These are phyloP conservation scores for Elysia crispata DNA, from an alignment of 2,888 invertebrate genomes.

Conservation along the genomic window DNA sequence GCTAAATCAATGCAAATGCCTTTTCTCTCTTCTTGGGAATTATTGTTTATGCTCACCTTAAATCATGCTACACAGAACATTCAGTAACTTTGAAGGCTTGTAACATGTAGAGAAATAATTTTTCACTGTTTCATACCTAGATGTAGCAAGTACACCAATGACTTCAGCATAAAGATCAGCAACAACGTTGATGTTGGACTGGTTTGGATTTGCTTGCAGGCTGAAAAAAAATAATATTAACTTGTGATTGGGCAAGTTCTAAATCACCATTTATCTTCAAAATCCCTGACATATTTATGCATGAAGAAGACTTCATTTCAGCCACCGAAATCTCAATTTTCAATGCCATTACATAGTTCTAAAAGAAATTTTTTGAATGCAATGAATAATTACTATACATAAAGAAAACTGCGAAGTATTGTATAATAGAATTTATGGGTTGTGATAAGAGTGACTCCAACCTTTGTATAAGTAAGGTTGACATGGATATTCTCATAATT, in stretches of 20 bases:
- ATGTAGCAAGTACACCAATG: constrained; percentile 95
- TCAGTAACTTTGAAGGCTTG: background rate
- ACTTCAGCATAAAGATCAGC: constrained; percentile 99
- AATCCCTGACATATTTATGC: too few species aligned
- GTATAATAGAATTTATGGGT: too few species aligned
- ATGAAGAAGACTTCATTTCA: too few species aligned
- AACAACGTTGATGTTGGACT: constrained; percentile 96
- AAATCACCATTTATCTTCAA: too few species aligned
- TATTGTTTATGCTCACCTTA: background rate
- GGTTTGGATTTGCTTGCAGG: constrained; percentile 93
- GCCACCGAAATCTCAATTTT: too few species aligned
- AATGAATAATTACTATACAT: background rate
- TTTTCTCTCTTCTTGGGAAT: background rate
- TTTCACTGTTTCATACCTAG: constrained; percentile 79
- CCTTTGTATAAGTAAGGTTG: too few species aligned
- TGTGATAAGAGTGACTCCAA: too few species aligned
- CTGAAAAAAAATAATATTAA: constrained; percentile 78
- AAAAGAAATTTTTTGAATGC: background rate
- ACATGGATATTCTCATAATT: too few species aligned
- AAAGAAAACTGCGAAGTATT: background rate
- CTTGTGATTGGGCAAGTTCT: too few species aligned
- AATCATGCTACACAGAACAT: background rate
- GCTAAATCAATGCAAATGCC: background rate
- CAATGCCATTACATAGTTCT: too few species aligned
- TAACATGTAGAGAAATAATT: background rate